A percentile compares a stretch with the other conserved stretches of the same genome.
Conservation (phyloP, 2,113 vertebrate species). For the Lanius ludovicianus region DNA sequence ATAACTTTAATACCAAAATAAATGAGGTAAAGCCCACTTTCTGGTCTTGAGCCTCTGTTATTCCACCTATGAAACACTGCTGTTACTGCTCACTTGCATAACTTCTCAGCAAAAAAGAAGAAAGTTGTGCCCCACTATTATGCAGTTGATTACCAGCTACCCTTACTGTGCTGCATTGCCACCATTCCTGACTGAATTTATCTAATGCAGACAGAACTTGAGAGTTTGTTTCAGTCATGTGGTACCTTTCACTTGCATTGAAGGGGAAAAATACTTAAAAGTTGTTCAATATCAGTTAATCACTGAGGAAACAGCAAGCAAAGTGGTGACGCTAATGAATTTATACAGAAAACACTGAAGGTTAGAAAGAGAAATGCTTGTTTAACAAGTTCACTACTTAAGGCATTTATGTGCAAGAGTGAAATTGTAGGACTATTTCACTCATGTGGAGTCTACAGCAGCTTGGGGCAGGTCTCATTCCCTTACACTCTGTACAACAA, state of each 20-base stretch:
- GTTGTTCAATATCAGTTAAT: neutral
- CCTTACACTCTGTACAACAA: neutral
- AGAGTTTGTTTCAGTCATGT: neutral
- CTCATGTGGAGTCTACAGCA: neutral
- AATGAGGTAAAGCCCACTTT: neutral
- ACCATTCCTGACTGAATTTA: neutral
- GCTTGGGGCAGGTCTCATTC: neutral
- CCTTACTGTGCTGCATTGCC: neutral
- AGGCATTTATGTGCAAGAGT: neutral
- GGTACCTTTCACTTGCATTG: neutral
- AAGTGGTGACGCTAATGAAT: neutral
- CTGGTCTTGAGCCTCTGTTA: neutral
- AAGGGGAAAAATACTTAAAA: neutral
- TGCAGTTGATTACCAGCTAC: neutral
- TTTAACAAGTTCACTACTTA: neutral
- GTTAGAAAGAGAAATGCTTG: neutral
- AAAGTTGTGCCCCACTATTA: neutral
- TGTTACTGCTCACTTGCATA: neutral
- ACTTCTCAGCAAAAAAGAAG: neutral
- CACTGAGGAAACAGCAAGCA: neutral
- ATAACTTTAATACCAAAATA: neutral
- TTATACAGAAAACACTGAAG: neutral
- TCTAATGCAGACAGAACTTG: neutral
- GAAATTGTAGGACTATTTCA: neutral
- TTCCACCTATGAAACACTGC: neutral